phyloP scores from a whole-genome alignment of 1,140 invertebrate genomes.

The Drosophila pachea region DNA sequence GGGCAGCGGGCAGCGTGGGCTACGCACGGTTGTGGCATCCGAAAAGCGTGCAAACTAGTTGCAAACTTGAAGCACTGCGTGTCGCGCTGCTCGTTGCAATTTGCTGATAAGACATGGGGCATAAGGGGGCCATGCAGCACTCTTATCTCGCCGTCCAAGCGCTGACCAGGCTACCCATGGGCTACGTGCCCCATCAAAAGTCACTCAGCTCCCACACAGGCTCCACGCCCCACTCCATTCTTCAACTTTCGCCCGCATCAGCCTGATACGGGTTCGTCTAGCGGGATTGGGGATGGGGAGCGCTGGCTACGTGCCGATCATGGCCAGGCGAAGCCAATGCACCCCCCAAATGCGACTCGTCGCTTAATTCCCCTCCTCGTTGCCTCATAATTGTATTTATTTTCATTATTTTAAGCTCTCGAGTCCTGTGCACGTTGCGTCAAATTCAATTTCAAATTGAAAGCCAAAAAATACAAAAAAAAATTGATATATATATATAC shows the following conservation, averaged over 20 bases:
- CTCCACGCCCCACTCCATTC: constrained; percentile 28
- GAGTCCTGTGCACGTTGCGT: constrained; percentile 44
- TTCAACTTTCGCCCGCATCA: constrained; percentile 51
- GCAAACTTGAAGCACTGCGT: constrained; percentile 48
- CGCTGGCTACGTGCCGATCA: constrained; percentile 44
- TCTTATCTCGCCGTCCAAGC: constrained; percentile 12
- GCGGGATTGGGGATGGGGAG: constrained; percentile 17
- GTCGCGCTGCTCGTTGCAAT: constrained; percentile 61
- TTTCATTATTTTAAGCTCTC: constrained; percentile 63
- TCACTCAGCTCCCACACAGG: constrained; percentile 44
- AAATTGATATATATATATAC: neutral
- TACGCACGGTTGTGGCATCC: neutral
- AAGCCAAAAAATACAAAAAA: constrained; percentile 21
- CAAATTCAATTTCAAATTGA: constrained; percentile 67
- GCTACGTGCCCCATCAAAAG: constrained; percentile 56
- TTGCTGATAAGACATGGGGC: constrained; percentile 57
- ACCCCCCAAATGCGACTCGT: constrained; percentile 16
- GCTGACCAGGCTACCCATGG: constrained; percentile 1
- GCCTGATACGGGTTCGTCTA: too few relatives aligned
- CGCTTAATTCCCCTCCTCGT: constrained; percentile 43
- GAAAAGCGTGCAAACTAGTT: constrained; percentile 50
- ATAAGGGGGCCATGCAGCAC: constrained; percentile 16
- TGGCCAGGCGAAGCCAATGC: constrained; percentile 5
- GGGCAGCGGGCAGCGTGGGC: neutral
- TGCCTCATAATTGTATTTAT: constrained; percentile 66